Base-by-base conservation (phyloP, 2,113 vertebrate genomes). In the Pseudopodoces humilis region DNA sequence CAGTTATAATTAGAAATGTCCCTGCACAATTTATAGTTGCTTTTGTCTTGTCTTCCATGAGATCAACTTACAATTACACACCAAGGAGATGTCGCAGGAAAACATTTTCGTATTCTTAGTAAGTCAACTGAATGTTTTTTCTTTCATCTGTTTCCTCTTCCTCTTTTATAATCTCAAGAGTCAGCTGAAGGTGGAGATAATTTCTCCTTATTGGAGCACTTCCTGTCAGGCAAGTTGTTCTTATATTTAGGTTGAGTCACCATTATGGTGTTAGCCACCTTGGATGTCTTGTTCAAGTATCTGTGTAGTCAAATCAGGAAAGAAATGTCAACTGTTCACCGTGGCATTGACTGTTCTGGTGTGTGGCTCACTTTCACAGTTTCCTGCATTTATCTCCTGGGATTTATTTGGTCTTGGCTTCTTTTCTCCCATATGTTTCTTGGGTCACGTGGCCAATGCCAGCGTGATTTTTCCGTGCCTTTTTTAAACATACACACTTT, bases 171-270 rank as follows among this genome's bases (percentile, higher is more conserved):
- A 96, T 92, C 2, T 72, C 59, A 89, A 96, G 95, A 85, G 46
- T 89, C 91, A 60, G n/a, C 68, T 90, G 70, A 95, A 93, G 70
- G 39, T 82, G 84, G 90, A 91, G 90, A 27, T 95, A 96, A 52
- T 47, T 50, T 76, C 71, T 95, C 90, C 63, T 43, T 97, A 70
- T 25, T 97, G 93, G 92, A 95, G 43, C n/a, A 35, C 12, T 94
- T 67, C 37, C 55, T 97, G 14, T 93, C 94, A 94, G 95, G 95
- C 95, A 95, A 96, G 96, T 94, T 12, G 5, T 88, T 90, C 23
- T 70, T 71, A 3, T 39, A 1, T 81, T n/a, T 58, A 86, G 64
- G 5, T 23, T 83, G 39, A 15, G 27, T 94, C 85, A 93, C 75
- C 31, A 1, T 77, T 67, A 20, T 5, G 69, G 63, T 91, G 30